Evolutionary conservation across 2,797 vertebrate species (phyloP), one percentile per base, ranked within the genome.

Genomic region (Sebastes hubbsi): DNA sequence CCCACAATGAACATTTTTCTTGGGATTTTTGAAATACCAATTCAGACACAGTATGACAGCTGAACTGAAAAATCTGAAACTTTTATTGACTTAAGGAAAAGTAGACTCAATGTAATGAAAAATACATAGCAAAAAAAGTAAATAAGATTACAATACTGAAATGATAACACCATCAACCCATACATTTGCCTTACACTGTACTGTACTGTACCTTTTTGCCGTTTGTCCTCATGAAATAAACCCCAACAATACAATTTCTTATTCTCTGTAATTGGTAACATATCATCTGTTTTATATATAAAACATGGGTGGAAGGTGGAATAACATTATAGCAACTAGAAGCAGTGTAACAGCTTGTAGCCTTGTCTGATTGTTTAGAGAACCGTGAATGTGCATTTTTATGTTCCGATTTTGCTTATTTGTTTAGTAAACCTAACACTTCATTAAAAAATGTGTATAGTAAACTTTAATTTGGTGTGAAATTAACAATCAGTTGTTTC

Each of bases 31-130:
- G 16, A 71, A 71, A 70, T 46, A 24, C 11, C 16, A 63, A 75
- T 34, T 63, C 4, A 81, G 49, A 87, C 64, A 81, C 49, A 38
- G 20, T 14, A 32, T 34, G 38, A 70, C 72, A 54, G 22, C 30
- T 71, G 78, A 83, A 74, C 6, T 84, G 85, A 86, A 91, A 92
- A 91, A 88, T 90, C 76, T 6, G 67, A 89, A 91, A 88, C 80
- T 80, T 96, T 96, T 96, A 96, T 96, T 96, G 90, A 93, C 80
- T 90, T 88, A 87, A 86, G 80, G 82, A 90, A 90, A 94, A 92
- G 82, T 66, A 87, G 81, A 90, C 76, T 84, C 74, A 74, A 76
- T 86, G 67, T 81, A 88, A 91, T 86, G 77, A 85, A 86, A 89
- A 90, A 84, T 81, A 91, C 79, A 89, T 65, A 77, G 76, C 74